A percentile compares a stretch with the other conserved stretches of the same genome.
Evolutionary conservation across 2,797 vertebrate species (phyloP).

Genomic region (Eurystomus glaucurus): DNA sequence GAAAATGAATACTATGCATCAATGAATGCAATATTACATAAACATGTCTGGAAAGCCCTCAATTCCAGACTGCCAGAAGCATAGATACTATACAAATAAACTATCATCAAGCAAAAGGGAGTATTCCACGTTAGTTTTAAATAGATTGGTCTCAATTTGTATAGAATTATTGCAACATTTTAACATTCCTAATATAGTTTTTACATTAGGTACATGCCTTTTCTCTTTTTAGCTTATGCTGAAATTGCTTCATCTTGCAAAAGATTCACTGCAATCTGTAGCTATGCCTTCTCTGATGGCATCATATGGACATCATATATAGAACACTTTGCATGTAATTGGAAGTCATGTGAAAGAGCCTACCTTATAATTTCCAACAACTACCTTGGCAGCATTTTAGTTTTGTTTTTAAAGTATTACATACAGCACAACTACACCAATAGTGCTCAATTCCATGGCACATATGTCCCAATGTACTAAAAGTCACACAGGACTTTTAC

Average conservation of each 20-base stretch:
- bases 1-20: neutral
- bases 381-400: neutral
- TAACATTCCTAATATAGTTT: neutral
- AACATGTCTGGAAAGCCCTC: neutral
- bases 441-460: neutral
- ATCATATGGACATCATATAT: neutral
- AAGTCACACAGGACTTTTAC: neutral
- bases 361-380: neutral
- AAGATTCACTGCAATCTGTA: neutral
- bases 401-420: neutral
- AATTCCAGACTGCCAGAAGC: neutral
- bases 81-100: neutral
- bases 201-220: neutral
- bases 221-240: neutral
- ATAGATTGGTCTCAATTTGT: neutral
- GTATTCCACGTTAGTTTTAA: neutral
- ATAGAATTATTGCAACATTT: neutral
- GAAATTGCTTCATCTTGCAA: neutral
- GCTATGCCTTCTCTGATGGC: neutral
- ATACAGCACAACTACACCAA: neutral
- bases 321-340: neutral
- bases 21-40: neutral
- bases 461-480: neutral
- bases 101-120: neutral
- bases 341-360: neutral